Evolutionary conservation across 2,113 vertebrate species (phyloP).

Genomic region (Callaeas wilsoni): DNA sequence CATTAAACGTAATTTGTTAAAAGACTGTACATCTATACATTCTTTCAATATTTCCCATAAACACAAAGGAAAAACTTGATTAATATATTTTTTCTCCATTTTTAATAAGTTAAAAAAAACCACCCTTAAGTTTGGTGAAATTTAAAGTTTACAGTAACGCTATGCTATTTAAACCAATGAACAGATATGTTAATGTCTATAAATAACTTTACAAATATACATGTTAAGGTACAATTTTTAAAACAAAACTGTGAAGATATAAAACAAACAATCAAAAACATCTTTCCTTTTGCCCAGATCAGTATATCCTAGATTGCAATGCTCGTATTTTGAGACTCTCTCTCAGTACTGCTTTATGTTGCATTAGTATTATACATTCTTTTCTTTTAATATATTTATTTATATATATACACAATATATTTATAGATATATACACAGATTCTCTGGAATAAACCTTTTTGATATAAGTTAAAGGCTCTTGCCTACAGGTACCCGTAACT

Average conservation of each 20-base stretch:
- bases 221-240: conserved; percentile 87
- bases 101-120: conserved; percentile 90
- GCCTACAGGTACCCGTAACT: conserved; percentile 78
- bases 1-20: conserved; percentile 68
- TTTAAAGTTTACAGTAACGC: conserved; percentile 78
- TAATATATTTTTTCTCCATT: conserved; percentile 75
- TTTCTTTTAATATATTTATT: conserved; percentile 59
- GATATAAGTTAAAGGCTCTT: conserved; percentile 75
- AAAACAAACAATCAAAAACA: conserved; percentile 48
- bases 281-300: conserved; percentile 74
- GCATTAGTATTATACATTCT: conserved; percentile 72
- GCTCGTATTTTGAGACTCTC: conserved; percentile 64
- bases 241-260: conserved; percentile 78
- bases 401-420: conserved; percentile 74
- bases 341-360: conserved; percentile 74
- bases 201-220: conserved; percentile 99
- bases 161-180: conserved; percentile 75
- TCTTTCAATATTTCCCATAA: conserved; percentile 70
- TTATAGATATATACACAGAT: conserved; percentile 84
- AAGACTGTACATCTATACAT: conserved; percentile 71
- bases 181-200: conserved; percentile 88
- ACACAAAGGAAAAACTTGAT: conserved; percentile 71
- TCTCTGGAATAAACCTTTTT: conserved; percentile 77
- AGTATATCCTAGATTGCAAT: conserved; percentile 83
- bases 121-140: conserved; percentile 66